Base-by-base conservation (phyloP, 2,888 invertebrate species). In the Willowsia nigromaculata region DNA sequence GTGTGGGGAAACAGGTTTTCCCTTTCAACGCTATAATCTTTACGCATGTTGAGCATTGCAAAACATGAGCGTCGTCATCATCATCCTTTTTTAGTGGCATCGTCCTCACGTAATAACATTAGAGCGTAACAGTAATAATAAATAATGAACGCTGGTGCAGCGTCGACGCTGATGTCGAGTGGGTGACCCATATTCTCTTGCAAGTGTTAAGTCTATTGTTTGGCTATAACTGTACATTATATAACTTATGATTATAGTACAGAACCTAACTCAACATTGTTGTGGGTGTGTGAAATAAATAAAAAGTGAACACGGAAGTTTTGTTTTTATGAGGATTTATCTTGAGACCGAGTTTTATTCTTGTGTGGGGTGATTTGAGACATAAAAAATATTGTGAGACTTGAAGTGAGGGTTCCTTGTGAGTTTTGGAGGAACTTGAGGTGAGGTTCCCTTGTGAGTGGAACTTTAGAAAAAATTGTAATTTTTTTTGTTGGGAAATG, bases 121-220 rank as follows among this genome's bases (percentile, higher is more conserved):
- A 87, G 86, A 68, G 86, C 80, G 85, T 85, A 85, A 85, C 85
- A 85, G 86, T 78, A 86, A 86, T 86, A 86, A 84, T 84, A 83
- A 86, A 81, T 81, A 87, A 71, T 81, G 81, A 87, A 87, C 71
- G 81, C 87, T 87, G 50, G 11, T 50, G 53, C 53, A 56, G 53
- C 53, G 53, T 22, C 18, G 47, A 13, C 47, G 13, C 15, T 6
- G 22, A 5, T 22, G 87, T 87, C 87, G 87, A 87, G 87, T 87
- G 87, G 81, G 87, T 87, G 87, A 87, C 87, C 87, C 87, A 87
- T 87, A 81, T 87, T 80, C 30, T 86, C 47, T 47, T 9, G 5
- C 13, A 13, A 47, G 47, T 15, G 15, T 4, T 15, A 13, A 9
- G 2, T 4, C 47, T 47, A 81, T 87, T 87, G 87, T 87, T 81